phyloP scores from a whole-genome alignment of 2,113 vertebrate genomes.

The Carassius gibelio region DNA sequence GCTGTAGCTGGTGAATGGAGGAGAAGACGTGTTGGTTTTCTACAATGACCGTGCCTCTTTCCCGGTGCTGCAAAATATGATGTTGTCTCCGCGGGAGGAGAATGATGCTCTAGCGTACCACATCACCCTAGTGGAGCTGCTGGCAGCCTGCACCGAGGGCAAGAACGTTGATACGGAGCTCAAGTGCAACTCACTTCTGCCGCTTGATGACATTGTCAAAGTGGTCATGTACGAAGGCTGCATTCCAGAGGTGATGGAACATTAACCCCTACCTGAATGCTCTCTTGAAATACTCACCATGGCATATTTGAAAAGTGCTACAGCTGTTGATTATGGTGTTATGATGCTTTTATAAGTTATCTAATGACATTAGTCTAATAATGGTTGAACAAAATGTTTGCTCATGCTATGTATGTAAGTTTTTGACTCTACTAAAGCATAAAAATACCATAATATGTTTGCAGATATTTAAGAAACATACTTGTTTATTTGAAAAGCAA shows the following conservation, averaged over 20 bases:
- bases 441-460: no score
- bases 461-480: no score
- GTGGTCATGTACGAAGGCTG: constrained; percentile 94
- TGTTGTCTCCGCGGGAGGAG: constrained; percentile 87
- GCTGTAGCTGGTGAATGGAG: constrained; percentile 88
- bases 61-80: constrained; percentile 90
- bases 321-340: background rate
- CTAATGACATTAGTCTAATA: background rate
- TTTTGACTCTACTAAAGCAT: no score
- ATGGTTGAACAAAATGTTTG: background rate
- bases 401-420: background rate
- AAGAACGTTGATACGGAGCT: constrained; percentile 99
- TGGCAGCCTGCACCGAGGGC: constrained; percentile 96
- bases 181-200: constrained; percentile 96
- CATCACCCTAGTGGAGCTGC: constrained; percentile 92
- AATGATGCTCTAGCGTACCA: constrained; percentile 93
- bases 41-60: constrained; percentile 98
- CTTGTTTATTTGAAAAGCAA: no score
- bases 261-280: background rate
- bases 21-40: constrained; percentile 96
- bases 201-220: constrained; percentile 94
- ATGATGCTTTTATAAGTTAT: background rate
- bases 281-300: background rate
- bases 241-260: constrained; percentile 83
- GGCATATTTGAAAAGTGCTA: background rate